These are phyloP conservation scores for Urocyon cinereoargenteus DNA, from an alignment of 2,797 vertebrate species.

Conservation along the genomic window DNA sequence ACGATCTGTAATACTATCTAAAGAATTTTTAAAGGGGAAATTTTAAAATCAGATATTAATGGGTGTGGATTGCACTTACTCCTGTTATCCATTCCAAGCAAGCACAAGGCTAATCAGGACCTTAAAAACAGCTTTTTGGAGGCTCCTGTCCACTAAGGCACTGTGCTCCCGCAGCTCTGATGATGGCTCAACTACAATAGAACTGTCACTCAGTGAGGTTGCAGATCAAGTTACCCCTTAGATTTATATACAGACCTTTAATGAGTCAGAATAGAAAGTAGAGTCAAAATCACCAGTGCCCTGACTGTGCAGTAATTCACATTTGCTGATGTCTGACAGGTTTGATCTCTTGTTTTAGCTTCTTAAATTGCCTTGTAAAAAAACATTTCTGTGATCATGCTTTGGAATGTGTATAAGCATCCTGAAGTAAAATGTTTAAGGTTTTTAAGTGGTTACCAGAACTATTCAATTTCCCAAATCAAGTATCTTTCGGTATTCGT, in stretches of 20 bases:
- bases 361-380: not conserved
- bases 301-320: not conserved
- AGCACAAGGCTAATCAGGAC: not conserved
- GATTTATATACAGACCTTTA: not conserved
- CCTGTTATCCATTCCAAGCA: not conserved
- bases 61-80: not conserved
- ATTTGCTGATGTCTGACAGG: not conserved
- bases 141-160: not conserved
- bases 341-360: not conserved
- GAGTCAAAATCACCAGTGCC: not conserved
- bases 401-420: not conserved
- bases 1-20: not conserved
- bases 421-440: not conserved
- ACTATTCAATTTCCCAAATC: not conserved
- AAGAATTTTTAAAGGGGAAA: not conserved
- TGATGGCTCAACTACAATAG: fast-evolving
- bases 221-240: not conserved
- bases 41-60: not conserved
- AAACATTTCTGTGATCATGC: not conserved
- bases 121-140: not conserved
- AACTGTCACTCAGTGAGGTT: not conserved
- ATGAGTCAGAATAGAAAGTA: not conserved
- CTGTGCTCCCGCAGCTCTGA: not conserved
- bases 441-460: not conserved
- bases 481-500: not conserved